Base-by-base conservation (phyloP, 2,797 vertebrate genomes). In the Hipposideros larvatus region DNA sequence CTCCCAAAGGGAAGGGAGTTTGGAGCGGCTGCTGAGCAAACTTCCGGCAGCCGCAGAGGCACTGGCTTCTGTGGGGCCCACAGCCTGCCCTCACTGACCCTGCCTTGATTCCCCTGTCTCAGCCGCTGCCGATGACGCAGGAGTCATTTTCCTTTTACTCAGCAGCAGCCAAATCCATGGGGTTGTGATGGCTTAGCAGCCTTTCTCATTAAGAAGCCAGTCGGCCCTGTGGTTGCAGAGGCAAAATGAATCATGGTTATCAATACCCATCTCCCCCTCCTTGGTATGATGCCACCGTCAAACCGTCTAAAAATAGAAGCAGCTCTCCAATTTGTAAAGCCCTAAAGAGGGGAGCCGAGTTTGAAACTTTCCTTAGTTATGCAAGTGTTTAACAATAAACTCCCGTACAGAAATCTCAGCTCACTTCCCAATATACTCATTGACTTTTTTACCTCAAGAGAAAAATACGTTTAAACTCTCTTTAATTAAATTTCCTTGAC, bases 171-270 rank as follows among this genome's bases (percentile, higher is more conserved):
- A 31, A 9, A 68, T 83, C 80, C 51, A 31, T 46, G 48, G 74
- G 89, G 6, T 8, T 53, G 28, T 73, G 53, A 71, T 11, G 63
- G 68, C 22, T 37, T 48, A 85, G 61, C 73, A 11, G 79, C n/a
- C 48, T 71, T 90, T 48, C 61, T 82, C 63, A 63, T 71, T 84
- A 78, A 90, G 41, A 78, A 66, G 21, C 48, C 14, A 21, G 7
- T 55, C 1, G 15, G 48, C 74, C 28, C 63, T n/a, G 48, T 65
- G 70, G 75, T 53, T 31, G 2, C 55, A 37, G 51, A 66, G 55
- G 48, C 66, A 46, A 82, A 53, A 41, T 90, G 92, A 94, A 87
- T 90, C 75, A 74, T 11, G 77, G 41, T 55, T 71, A 77, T 70
- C 82, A 71, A 53, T 48, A 37, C 16, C 82, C 6, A n/a, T 51